phyloP scores from a whole-genome alignment of 2,113 vertebrate genomes.

The Neogobius melanostomus region DNA sequence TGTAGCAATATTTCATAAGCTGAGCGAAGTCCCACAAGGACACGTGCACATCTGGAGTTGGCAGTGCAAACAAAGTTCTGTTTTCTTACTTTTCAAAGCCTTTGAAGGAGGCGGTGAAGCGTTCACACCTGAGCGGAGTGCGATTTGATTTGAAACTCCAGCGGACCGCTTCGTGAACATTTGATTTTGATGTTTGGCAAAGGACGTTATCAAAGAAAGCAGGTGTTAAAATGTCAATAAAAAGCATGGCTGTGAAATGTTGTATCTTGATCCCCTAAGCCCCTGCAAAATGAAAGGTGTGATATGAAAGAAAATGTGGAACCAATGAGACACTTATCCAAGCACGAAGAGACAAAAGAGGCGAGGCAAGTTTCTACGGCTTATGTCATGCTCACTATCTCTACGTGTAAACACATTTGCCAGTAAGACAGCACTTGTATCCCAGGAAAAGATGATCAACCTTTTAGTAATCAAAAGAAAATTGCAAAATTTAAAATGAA shows the following conservation, averaged over 20 bases:
- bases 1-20: slow-evolving; percentile 14
- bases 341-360: neutral
- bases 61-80: slow-evolving; percentile 3
- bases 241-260: neutral
- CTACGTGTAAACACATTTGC: neutral
- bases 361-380: neutral
- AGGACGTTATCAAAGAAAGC: slow-evolving; percentile 9
- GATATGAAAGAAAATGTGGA: slow-evolving; percentile 10
- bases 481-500: too few species aligned
- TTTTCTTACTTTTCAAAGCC: slow-evolving; percentile 14
- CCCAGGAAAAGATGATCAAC: neutral
- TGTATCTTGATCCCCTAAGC: neutral
- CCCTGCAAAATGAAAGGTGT: neutral
- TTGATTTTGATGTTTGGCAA: slow-evolving; percentile 6
- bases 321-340: slow-evolving; percentile 3
- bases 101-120: slow-evolving; percentile 4
- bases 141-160: slow-evolving; percentile 4
- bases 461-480: too few species aligned
- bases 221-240: slow-evolving; percentile 3
- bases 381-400: neutral
- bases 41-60: neutral
- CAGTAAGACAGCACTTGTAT: neutral
- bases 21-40: slow-evolving; percentile 13
- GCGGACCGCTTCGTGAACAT: neutral
- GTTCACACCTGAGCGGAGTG: neutral